Base-by-base conservation (phyloP, 2,888 invertebrate genomes). In the Patella ulyssiponensis region DNA sequence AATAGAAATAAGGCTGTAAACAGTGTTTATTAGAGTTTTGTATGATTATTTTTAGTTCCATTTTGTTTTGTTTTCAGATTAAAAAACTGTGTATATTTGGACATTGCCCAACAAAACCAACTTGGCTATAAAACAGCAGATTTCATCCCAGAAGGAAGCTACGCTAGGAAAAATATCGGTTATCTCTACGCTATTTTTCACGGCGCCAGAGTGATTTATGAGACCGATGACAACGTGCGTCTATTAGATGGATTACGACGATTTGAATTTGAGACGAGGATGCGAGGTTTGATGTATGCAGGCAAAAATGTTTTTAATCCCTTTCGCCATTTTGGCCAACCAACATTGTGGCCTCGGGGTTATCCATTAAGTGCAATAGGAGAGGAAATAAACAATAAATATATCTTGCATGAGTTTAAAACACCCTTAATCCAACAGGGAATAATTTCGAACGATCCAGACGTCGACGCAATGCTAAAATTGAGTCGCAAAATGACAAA, bases 391-490 rank as follows among this genome's bases (percentile, higher is more conserved):
- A 44, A 56, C 2, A 17, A 74, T 11, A 64, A 78, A 27, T 83
- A 85, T 56, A 69, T 71, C 5, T 73, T 82, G 11, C 76, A 79
- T 27, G 56, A 75, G 2, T 71, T 27, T 54, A 58, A 58, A 15
- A 81, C 84, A 3, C 87, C 87, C 0, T 75, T 81, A 23, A 82
- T 88, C 14, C 88, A 88, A 72, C 88, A 88, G 77, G 85, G 87
- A 11, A 71, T 89, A 3, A 86, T 85, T 53, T 83, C 86, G 72
- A 86, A 86, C 4, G 88, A 88, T 75, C 88, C 88, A 1, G 88
- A 88, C 79, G 84, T 89, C 52, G 88, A 88, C 79, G 86, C 88
- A 52, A 79, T 88, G 11, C 87, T 82, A 76, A 70, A 88, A 75
- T 80, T 88, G 70, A 87, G 86, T 12, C 73, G 87, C 54, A 81